These are phyloP conservation scores for Artibeus jamaicensis DNA, from an alignment of 2,797 vertebrate genomes.

Conservation along the genomic window DNA sequence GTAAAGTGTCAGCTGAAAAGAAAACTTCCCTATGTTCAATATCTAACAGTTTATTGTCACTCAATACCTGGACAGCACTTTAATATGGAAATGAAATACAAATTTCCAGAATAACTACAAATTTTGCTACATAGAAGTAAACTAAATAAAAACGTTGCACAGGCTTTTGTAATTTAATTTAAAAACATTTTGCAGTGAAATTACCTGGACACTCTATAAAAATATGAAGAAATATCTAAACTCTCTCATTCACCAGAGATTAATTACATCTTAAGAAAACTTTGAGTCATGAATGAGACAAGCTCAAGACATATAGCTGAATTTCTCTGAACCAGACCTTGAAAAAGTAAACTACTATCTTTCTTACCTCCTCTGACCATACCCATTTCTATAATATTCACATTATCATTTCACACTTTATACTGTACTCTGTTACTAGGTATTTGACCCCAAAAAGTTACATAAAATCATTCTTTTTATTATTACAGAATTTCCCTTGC, in stretches of 20 bases:
- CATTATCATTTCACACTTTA: neutral
- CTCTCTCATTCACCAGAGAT: neutral
- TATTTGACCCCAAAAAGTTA: neutral
- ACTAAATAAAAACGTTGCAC: neutral
- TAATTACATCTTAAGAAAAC: neutral
- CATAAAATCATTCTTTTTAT: neutral
- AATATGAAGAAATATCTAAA: conserved; percentile 16
- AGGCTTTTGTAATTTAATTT: neutral
- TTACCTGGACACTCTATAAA: neutral
- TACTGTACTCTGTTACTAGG: neutral
- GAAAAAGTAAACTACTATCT: neutral
- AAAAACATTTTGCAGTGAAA: neutral
- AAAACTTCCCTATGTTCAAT: neutral
- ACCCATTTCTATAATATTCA: neutral
- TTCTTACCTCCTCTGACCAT: neutral
- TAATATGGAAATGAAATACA: neutral
- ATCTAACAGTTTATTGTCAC: neutral
- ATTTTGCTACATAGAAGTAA: neutral
- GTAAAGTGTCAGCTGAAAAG: neutral
- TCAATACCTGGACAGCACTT: neutral
- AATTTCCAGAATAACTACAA: neutral
- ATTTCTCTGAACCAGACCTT: neutral
- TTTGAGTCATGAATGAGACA: neutral
- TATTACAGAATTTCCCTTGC: too few species aligned
- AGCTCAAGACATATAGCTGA: neutral